These are phyloP conservation scores for Catocala fraxini DNA, from an alignment of 2,888 invertebrate genomes.

Conservation along the genomic window DNA sequence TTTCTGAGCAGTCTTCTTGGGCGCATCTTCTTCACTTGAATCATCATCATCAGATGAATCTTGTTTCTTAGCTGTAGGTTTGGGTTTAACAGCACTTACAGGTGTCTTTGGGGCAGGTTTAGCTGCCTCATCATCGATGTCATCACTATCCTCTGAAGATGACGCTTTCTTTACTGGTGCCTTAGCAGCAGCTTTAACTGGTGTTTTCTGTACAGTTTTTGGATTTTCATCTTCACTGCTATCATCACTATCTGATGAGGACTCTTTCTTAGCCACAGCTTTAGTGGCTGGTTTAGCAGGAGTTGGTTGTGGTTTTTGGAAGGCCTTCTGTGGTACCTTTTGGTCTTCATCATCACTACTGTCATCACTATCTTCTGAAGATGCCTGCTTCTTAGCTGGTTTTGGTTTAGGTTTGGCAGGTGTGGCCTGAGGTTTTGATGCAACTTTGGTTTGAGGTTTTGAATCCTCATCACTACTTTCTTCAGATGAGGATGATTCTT, in stretches of 20 bases:
- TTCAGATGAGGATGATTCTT: constrained; percentile 66
- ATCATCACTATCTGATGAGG: constrained; percentile 68
- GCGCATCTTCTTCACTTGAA: constrained; percentile 60
- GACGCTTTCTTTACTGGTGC: constrained; percentile 52
- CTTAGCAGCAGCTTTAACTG: constrained; percentile 29
- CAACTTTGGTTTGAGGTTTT: constrained; percentile 46
- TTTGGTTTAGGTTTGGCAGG: constrained; percentile 49
- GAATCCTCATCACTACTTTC: constrained; percentile 69
- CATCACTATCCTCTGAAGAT: constrained; percentile 74
- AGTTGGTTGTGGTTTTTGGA: constrained; percentile 43
- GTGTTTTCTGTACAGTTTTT: constrained; percentile 44
- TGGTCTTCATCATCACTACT: constrained; percentile 66
- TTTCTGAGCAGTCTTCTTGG: constrained; percentile 55
- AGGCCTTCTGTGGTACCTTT: constrained; percentile 43
- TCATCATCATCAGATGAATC: constrained; percentile 56
- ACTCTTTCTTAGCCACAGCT: constrained; percentile 51
- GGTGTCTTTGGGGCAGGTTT: constrained; percentile 55
- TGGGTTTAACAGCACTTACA: constrained; percentile 43
- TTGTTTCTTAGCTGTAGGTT: constrained; percentile 41
- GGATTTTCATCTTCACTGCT: constrained; percentile 67
- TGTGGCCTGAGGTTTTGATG: constrained; percentile 35
- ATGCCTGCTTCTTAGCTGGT: constrained; percentile 49
- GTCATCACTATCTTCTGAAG: constrained; percentile 62
- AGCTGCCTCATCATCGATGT: constrained; percentile 70
- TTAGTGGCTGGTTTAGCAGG: constrained; percentile 37